Evolutionary conservation across 2,113 vertebrate species (phyloP).

Genomic region (Piprites chloris): DNA sequence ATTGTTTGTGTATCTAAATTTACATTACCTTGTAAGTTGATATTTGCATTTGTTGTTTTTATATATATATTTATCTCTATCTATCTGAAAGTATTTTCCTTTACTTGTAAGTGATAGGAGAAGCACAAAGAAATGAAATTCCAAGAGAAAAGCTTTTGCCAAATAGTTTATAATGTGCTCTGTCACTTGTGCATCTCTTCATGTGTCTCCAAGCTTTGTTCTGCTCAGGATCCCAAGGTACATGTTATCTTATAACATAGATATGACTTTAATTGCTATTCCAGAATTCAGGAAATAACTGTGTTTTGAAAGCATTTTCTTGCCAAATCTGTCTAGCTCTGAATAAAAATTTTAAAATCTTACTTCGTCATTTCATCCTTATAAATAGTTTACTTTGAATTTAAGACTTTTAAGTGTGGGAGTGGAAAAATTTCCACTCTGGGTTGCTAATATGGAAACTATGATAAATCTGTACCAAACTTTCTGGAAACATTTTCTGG

Average conservation of each 20-base stretch:
- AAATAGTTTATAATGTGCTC: not conserved
- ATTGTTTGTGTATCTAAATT: not conserved
- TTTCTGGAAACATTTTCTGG: not conserved
- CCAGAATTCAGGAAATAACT: not conserved
- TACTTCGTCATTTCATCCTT: not conserved
- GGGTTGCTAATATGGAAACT: not conserved
- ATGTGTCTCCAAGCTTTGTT: not conserved
- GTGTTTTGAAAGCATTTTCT: not conserved
- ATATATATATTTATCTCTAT: not conserved
- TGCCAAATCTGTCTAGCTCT: not conserved
- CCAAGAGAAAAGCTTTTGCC: not conserved
- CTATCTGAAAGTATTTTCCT: not conserved
- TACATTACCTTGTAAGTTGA: not conserved
- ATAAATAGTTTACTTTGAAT: not conserved
- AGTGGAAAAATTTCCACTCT: not conserved
- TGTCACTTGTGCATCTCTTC: not conserved
- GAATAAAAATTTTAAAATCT: not conserved
- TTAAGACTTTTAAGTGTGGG: not conserved
- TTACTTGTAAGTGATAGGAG: not conserved
- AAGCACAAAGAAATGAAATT: not conserved
- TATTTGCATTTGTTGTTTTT: not conserved
- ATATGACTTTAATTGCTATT: not conserved
- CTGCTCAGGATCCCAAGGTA: not conserved
- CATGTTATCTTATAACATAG: not conserved
- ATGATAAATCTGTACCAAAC: not conserved